phyloP scores from a whole-genome alignment of 1,140 invertebrate species.

The Bombus cullumanus region DNA sequence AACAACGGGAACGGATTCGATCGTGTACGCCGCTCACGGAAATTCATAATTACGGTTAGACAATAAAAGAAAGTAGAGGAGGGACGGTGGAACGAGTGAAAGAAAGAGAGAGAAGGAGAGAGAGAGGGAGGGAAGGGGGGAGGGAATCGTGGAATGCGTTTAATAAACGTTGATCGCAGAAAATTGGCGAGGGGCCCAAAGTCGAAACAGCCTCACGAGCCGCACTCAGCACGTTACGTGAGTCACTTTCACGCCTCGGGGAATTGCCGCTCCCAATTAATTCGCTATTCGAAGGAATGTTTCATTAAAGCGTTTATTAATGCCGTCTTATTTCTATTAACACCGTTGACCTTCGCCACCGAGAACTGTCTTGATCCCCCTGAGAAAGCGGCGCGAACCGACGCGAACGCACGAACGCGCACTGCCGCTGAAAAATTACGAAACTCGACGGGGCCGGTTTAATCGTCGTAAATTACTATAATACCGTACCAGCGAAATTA shows the following conservation, averaged over 20 bases:
- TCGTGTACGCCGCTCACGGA: slow-evolving; percentile 45
- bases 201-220: slow-evolving; percentile 54
- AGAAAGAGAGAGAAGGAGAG: no score
- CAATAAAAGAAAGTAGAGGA: slow-evolving; percentile 27
- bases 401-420: neutral
- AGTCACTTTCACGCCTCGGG: slow-evolving; percentile 72
- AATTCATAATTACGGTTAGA: slow-evolving; percentile 56
- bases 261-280: slow-evolving; percentile 74
- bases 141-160: slow-evolving; percentile 60
- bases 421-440: slow-evolving; percentile 59
- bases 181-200: slow-evolving; percentile 60
- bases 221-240: slow-evolving; percentile 48
- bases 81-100: neutral
- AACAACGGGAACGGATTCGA: slow-evolving; percentile 32
- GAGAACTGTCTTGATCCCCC: slow-evolving; percentile 56
- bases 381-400: slow-evolving; percentile 59
- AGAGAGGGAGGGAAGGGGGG: no score
- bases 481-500: slow-evolving; percentile 53
- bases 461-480: slow-evolving; percentile 65
- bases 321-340: slow-evolving; percentile 78
- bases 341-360: slow-evolving; percentile 71
- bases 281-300: slow-evolving; percentile 74
- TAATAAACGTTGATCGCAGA: slow-evolving; percentile 67
- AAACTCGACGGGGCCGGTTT: slow-evolving; percentile 53
- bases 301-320: slow-evolving; percentile 78